Evolutionary conservation across 2,113 vertebrate genomes (phyloP).

Genomic region (Peromyscus polionotus): DNA sequence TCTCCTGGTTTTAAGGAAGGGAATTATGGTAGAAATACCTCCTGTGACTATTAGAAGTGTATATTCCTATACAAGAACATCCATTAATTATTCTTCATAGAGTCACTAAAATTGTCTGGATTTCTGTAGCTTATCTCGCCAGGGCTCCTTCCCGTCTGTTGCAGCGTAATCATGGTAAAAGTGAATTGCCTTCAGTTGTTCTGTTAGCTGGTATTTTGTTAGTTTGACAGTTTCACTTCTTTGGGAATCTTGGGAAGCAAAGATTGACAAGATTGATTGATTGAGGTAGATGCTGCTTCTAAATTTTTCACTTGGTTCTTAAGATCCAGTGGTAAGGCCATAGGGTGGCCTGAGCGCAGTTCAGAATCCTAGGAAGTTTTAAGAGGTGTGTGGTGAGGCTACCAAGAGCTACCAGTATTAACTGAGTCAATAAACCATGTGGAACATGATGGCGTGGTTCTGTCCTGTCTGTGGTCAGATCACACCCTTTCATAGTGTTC

Average conservation of each 20-base stretch:
- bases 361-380: background rate
- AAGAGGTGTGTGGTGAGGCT: background rate
- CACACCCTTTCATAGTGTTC: background rate
- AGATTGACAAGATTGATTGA: background rate
- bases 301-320: slow-evolving; percentile 3
- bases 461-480: background rate
- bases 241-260: background rate
- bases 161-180: background rate
- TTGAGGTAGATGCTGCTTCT: background rate
- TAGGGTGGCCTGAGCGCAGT: background rate
- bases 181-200: background rate
- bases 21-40: slow-evolving; percentile 5
- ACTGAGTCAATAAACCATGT: background rate
- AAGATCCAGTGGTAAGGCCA: background rate
- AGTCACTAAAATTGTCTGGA: background rate
- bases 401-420: background rate
- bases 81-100: background rate
- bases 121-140: background rate
- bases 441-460: background rate
- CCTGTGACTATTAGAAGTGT: background rate
- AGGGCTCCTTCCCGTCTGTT: background rate
- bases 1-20: slow-evolving; percentile 7
- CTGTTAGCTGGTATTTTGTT: background rate
- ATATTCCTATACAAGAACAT: background rate
- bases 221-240: slow-evolving; percentile 1